These are phyloP conservation scores for Auanema freiburgensis DNA, from an alignment of 2,888 invertebrate genomes.

Conservation along the genomic window DNA sequence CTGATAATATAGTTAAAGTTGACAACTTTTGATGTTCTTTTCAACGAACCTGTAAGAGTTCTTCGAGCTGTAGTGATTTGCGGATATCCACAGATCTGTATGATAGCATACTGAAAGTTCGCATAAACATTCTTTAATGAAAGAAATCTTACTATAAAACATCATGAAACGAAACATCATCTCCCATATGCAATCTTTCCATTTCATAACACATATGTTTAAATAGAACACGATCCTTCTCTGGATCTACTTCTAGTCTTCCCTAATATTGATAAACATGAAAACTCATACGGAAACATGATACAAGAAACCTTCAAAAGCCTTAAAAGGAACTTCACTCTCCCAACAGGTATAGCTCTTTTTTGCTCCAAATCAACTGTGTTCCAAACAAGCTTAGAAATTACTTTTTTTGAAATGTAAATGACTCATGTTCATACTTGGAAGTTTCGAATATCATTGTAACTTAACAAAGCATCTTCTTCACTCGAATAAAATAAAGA, in stretches of 20 bases:
- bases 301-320: constrained; percentile 28
- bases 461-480: constrained; percentile 95
- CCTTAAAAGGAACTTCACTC: constrained; percentile 61
- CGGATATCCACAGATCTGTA: constrained; percentile 94
- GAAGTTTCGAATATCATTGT: constrained; percentile 97
- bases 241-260: constrained; percentile 79
- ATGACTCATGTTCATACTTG: constrained; percentile 70
- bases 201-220: constrained; percentile 99
- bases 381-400: constrained; percentile 92
- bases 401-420: neutral
- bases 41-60: constrained; percentile 74
- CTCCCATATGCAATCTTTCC: constrained; percentile 92
- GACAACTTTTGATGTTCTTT: neutral
- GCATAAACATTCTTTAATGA: neutral
- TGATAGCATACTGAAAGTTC: constrained; percentile 78
- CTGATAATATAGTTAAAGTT: constrained; percentile 64
- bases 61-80: constrained; percentile 95
- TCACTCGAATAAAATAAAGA: constrained; percentile 99
- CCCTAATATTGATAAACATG: constrained; percentile 24
- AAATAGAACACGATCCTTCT: constrained; percentile 91
- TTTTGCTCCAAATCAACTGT: constrained; percentile 95
- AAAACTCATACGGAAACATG: neutral
- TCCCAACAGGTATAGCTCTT: constrained; percentile 53
- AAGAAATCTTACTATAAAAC: constrained; percentile 82
- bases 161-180: constrained; percentile 99